These are phyloP conservation scores for Bucorvus abyssinicus DNA, from an alignment of 2,797 vertebrate species.

Conservation along the genomic window DNA sequence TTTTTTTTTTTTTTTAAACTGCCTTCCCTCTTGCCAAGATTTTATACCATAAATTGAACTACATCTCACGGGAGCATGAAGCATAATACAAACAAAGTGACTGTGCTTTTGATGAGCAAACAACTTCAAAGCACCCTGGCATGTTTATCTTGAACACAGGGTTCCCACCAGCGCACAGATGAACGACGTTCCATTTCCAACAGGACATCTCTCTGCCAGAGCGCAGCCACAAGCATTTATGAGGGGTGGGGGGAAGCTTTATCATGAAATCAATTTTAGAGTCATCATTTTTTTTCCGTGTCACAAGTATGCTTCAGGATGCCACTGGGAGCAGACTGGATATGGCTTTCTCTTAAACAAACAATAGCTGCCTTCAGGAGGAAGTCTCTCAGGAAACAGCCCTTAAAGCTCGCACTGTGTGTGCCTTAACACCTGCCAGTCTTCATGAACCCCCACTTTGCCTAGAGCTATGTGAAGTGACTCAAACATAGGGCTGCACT, in stretches of 20 bases:
- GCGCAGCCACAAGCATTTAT: conserved; percentile 39
- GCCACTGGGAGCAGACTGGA: background rate
- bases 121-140: conserved; percentile 44
- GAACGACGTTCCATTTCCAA: conserved; percentile 38
- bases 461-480: background rate
- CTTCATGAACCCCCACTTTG: background rate
- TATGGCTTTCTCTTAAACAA: background rate
- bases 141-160: conserved; percentile 55
- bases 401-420: background rate
- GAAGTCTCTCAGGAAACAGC: conserved; percentile 43
- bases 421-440: conserved; percentile 3
- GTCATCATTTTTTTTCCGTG: background rate
- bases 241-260: background rate
- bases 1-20: background rate
- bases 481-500: background rate
- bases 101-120: conserved; percentile 63
- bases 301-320: background rate
- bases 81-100: conserved; percentile 47
- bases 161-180: conserved; percentile 43
- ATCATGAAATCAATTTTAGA: conserved; percentile 21
- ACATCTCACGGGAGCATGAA: conserved; percentile 22
- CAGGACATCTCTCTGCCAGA: conserved; percentile 53
- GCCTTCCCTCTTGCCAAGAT: conserved; percentile 21
- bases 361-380: conserved; percentile 33
- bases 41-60: conserved; percentile 37